A percentile compares a stretch with the other conserved stretches of the same genome.
Evolutionary conservation across 2,113 vertebrate genomes (phyloP).

Genomic region (Podilymbus podiceps): DNA sequence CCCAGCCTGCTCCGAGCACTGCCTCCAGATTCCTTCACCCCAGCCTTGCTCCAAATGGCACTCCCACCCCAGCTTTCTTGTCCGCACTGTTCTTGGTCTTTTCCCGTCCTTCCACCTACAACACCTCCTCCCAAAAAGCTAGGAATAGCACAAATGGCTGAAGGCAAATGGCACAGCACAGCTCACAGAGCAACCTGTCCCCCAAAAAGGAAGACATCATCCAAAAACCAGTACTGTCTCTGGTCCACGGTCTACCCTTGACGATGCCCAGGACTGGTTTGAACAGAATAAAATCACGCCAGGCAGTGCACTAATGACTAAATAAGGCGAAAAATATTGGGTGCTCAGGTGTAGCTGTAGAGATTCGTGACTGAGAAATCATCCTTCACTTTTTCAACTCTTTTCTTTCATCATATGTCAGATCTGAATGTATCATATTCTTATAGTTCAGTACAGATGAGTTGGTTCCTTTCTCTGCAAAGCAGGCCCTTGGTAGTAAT

Average conservation of each 20-base stretch:
- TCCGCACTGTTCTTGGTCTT: neutral
- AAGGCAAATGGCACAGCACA: accelerated
- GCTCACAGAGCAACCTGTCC: accelerated
- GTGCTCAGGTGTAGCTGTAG: neutral
- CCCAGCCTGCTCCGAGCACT: neutral
- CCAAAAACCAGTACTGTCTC: neutral
- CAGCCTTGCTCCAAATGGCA: neutral
- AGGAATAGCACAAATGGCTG: neutral
- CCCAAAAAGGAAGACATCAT: neutral
- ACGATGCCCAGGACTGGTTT: neutral
- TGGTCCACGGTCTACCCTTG: neutral
- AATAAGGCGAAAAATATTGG: neutral
- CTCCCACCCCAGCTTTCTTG: neutral
- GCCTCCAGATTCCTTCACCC: neutral
- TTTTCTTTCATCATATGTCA: neutral
- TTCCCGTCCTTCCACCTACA: neutral
- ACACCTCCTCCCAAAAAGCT: neutral
- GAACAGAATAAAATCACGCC: neutral
- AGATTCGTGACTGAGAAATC: neutral
- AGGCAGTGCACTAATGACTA: neutral
- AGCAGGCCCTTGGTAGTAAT: neutral
- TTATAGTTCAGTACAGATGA: neutral
- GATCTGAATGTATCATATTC: neutral
- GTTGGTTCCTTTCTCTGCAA: neutral
- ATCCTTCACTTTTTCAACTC: neutral